Evolutionary conservation across 2,113 vertebrate genomes (phyloP).

Genomic region (Charina bottae): DNA sequence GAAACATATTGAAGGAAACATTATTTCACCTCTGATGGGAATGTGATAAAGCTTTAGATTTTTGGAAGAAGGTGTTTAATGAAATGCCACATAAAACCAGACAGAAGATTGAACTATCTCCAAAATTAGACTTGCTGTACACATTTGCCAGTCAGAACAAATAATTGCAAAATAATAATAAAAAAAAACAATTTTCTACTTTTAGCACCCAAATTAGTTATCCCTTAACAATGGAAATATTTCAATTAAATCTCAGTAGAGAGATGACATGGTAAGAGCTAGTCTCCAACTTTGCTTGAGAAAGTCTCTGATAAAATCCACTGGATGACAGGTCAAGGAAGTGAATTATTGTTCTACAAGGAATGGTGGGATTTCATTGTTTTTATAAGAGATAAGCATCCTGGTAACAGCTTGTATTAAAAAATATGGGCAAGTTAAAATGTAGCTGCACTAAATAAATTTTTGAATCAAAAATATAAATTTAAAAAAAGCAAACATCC

Average conservation of each 20-base stretch:
- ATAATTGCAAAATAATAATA: neutral
- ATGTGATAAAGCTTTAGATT: neutral
- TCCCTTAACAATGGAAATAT: neutral
- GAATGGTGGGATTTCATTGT: neutral
- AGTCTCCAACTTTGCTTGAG: neutral
- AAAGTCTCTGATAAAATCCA: neutral
- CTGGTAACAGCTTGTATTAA: neutral
- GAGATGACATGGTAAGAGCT: neutral
- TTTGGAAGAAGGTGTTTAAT: neutral
- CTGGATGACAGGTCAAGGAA: neutral
- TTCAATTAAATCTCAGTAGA: neutral
- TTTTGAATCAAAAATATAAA: neutral
- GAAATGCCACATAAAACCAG: neutral
- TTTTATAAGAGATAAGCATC: neutral
- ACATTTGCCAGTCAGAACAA: neutral
- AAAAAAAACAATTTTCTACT: neutral
- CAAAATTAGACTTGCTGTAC: neutral
- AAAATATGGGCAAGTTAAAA: neutral
- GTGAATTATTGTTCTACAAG: neutral
- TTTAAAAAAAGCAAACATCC: neutral
- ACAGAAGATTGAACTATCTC: neutral
- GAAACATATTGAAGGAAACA: neutral
- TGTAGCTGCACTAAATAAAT: neutral
- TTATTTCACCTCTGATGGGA: neutral
- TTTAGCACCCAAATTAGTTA: neutral